Evolutionary conservation across 2,797 vertebrate genomes (phyloP), one percentile per base, ranked within the genome.

Genomic region (Ataeniobius toweri): DNA sequence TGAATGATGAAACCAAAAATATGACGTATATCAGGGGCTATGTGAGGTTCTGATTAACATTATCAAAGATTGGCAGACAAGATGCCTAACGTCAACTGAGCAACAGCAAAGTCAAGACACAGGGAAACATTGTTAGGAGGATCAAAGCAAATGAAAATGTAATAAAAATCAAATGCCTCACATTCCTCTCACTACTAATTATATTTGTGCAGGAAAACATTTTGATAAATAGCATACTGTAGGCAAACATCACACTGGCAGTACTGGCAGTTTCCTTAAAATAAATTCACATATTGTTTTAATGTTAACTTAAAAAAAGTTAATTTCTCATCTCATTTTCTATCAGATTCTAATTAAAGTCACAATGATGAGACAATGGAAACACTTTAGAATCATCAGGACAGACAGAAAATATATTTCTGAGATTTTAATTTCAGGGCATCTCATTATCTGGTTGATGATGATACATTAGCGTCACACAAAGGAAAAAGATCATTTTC

Each of bases 401-500:
- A 75, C 75, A 63, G 53, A 75, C 48, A 73, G 70, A 68, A 76
- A 75, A 79, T 75, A 44, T 78, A 82, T 86, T 83, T 88, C 75
- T 73, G 55, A 85, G 80, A 81, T 89, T 86, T 92, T 84, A 78
- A 85, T 92, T 82, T 2, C 58, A 72, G 61, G 76, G 76, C 82
- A 41, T 86, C 91, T 89, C 90, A 90, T 92, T 92, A 92, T 85
- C 44, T 44, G 77, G 71, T 83, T 92, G 91, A 93, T 86, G 88
- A 92, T 93, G 91, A 94, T 84, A 85, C 91, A 93, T 94, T 76
- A 89, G 77, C 79, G 83, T 92, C 87, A 88, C 79, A 82, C 86
- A 79, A 86, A 90, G 89, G 88, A 93, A 95, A 92, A 90, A 82
- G 89, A 93, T 92, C 67, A 92, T 94, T 94, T 94, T 94, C 88